Percentiles rank a stretch among this genome's conserved stretches.
These are phyloP conservation scores for Microchirus variegatus DNA, from an alignment of 2,797 vertebrate genomes.

Conservation along the genomic window DNA sequence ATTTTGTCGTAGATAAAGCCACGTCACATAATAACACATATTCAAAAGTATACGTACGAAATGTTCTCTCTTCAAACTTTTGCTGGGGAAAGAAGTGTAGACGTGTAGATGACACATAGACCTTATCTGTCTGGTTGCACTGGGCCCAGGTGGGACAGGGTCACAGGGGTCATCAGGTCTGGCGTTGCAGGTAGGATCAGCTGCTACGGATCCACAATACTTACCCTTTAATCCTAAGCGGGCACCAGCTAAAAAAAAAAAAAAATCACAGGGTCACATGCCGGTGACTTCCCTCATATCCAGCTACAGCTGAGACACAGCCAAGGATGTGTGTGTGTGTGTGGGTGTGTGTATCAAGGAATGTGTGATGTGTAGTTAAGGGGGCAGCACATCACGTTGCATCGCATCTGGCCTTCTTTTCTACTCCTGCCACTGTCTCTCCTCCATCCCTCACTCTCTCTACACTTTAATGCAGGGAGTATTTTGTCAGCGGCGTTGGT, in stretches of 20 bases:
- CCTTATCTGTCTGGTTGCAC: conserved; percentile 1
- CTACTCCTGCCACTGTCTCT: conserved; percentile 18
- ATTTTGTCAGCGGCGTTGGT: conserved; percentile 52
- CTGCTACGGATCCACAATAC: not conserved
- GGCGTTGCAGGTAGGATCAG: conserved; percentile 35
- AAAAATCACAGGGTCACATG: conserved; percentile 48
- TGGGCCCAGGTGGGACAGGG: conserved; percentile 63
- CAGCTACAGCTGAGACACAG: conserved; percentile 61
- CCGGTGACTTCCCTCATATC: conserved; percentile 65
- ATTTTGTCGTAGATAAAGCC: no score
- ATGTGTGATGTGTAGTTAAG: conserved; percentile 34
- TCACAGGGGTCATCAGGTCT: conserved; percentile 55
- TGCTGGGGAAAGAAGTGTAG: no score
- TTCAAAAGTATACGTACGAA: no score
- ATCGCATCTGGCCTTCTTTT: conserved; percentile 40
- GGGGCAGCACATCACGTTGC: conserved; percentile 54
- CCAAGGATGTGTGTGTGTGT: conserved; percentile 19
- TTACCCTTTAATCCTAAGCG: not conserved
- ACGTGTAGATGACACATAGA: not conserved
- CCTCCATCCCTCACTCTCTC: conserved; percentile 12
- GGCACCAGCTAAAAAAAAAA: no score
- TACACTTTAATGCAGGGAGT: conserved; percentile 35
- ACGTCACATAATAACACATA: no score
- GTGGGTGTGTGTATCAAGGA: conserved; percentile 13
- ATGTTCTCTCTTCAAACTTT: no score